Base-by-base conservation (phyloP, 2,888 invertebrate species). In the Junonia oenone region DNA sequence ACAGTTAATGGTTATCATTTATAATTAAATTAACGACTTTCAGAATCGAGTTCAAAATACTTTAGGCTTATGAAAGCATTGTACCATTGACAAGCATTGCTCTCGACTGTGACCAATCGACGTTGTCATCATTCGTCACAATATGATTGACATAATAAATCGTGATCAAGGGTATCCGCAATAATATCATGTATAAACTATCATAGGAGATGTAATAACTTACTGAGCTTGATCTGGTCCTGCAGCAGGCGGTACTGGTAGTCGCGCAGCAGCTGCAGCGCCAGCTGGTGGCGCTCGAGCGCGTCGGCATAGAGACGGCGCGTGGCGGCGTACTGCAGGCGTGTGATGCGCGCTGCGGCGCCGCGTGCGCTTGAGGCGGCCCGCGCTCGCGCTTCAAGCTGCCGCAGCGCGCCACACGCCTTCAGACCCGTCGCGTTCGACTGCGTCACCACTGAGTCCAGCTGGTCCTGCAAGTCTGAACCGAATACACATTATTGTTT, bases 381-480 rank as follows among this genome's bases (percentile, higher is more conserved):
- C n/a, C 56, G 60, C 60, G 72, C 75, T 40, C 73, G 75, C 48
- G 69, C 69, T 68, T 84, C 83, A 62, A 91, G 74, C 74, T 81
- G 91, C 64, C 91, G 90, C 69, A 93, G 81, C 67, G 91, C 92
- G 49, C 81, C 89, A 69, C 91, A 85, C 61, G 92, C 78, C 71
- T 89, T 87, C 58, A 87, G 77, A 6, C 92, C 92, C 2, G 86
- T 78, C 50, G 83, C 90, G 67, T 91, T 86, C 59, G 92, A 90
- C 40, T 84, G 82, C 62, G 89, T 88, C 65, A 91, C 91, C 63
- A 91, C 83, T 27, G 80, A 79, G 62, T 94, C 93, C 74, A 93
- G 73, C 73, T 93, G 93, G 61, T 91, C 88, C 77, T 93, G 92
- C 69, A 93, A 78, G 52, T 90, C 93, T 93, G 43, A 37, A 31